These are phyloP conservation scores for Cynopterus sphinx DNA, from an alignment of 2,797 vertebrate species.

Conservation along the genomic window DNA sequence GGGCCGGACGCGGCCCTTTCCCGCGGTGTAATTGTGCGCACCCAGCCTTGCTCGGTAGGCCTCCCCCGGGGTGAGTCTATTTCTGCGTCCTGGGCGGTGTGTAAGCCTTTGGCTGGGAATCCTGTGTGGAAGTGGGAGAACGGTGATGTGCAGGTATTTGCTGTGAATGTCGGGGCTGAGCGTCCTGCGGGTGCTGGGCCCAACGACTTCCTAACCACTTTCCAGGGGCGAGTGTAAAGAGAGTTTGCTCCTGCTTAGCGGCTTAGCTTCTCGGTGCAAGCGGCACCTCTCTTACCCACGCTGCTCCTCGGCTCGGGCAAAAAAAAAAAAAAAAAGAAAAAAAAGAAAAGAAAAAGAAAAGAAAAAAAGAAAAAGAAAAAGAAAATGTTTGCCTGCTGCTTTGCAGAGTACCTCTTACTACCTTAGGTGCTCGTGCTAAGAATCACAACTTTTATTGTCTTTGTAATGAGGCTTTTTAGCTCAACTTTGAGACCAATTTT, in stretches of 20 bases:
- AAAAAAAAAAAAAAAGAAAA: background rate
- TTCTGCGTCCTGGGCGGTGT: background rate
- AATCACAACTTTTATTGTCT: background rate
- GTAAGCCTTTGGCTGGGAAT: background rate
- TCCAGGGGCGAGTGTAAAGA: background rate
- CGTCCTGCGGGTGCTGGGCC: background rate
- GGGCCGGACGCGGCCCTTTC: background rate
- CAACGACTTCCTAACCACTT: background rate
- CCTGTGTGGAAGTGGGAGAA: background rate
- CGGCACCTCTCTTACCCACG: background rate
- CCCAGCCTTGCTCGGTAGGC: background rate
- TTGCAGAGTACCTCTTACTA: background rate
- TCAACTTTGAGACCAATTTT: background rate
- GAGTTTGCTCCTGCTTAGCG: no score
- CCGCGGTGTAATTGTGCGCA: background rate
- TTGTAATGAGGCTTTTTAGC: background rate
- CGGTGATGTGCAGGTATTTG: background rate
- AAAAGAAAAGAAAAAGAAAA: no score
- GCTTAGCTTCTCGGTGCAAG: background rate
- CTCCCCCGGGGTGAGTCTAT: constrained; percentile 55
- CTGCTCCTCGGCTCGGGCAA: background rate
- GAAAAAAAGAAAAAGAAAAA: no score
- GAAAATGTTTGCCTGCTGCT: background rate
- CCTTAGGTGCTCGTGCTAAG: background rate
- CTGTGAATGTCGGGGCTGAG: background rate